Evolutionary conservation across 2,888 invertebrate genomes (phyloP).

Genomic region (Rhagonycha fulva): DNA sequence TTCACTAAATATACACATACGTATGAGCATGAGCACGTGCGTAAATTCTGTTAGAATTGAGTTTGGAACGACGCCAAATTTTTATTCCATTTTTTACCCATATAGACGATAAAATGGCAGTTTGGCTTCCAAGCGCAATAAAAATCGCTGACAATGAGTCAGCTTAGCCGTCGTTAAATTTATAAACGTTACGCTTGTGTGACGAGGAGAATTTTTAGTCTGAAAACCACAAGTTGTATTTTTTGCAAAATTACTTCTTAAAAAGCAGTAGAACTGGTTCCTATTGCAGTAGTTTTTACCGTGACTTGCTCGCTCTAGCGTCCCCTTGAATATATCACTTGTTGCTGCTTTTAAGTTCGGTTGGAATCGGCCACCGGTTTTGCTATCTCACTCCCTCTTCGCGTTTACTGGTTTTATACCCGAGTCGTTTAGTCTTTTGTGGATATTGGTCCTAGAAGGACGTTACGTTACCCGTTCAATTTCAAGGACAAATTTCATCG

Average conservation of each 20-base stretch:
- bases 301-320: constrained; percentile 13
- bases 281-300: constrained; percentile 24
- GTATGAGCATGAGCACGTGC: constrained; percentile 32
- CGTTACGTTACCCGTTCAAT: constrained; percentile 29
- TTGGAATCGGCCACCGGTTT: constrained; percentile 37
- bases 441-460: constrained; percentile 37
- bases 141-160: not conserved
- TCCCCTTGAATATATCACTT: constrained; percentile 42
- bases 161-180: constrained; percentile 8
- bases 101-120: constrained; percentile 7
- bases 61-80: constrained; percentile 29
- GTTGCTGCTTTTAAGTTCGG: constrained; percentile 44
- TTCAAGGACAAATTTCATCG: constrained; percentile 42
- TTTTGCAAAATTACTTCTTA: constrained; percentile 37
- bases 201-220: constrained; percentile 23
- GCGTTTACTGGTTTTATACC: not conserved
- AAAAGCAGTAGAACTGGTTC: constrained; percentile 40
- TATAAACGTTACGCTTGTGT: constrained; percentile 28
- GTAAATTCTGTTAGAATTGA: constrained; percentile 25
- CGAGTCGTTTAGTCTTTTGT: constrained; percentile 42
- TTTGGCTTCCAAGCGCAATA: not conserved
- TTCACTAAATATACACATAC: constrained; percentile 20
- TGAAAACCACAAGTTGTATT: constrained; percentile 33
- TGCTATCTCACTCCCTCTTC: constrained; percentile 7
- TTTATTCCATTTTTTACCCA: constrained; percentile 24